Percentiles rank a stretch among this genome's conserved stretches.
Conservation (phyloP, 2,797 vertebrate species). For the Petrocephalus schoutedeni region DNA sequence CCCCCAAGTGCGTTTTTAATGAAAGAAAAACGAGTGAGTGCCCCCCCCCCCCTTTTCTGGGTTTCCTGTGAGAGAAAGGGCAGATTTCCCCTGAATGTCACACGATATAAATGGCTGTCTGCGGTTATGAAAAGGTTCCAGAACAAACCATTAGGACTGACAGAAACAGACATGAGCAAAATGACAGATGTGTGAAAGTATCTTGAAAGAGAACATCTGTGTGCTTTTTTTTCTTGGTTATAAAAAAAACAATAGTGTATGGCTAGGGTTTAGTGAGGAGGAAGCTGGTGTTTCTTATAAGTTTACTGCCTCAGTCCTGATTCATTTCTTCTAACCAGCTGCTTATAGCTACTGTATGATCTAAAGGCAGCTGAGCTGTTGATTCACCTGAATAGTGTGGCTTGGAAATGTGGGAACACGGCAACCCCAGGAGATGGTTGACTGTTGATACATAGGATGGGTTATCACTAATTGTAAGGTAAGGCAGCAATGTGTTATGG, state of each 20-base stretch:
- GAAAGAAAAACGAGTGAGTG: not conserved
- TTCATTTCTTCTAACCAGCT: not conserved
- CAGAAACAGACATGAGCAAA: conserved; percentile 17
- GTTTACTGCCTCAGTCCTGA: not conserved
- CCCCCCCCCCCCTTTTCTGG: not conserved
- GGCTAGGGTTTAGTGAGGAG: not conserved
- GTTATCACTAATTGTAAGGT: not conserved
- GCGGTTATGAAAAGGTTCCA: conserved; percentile 27
- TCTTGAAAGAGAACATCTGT: conserved; percentile 16
- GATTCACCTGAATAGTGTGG: not conserved
- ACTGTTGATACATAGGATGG: not conserved
- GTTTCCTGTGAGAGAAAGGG: not conserved
- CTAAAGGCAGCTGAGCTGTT: not conserved
- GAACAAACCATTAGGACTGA: not conserved
- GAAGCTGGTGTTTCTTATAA: not conserved
- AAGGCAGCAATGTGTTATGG: not conserved
- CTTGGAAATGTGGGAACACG: not conserved
- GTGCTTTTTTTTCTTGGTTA: not conserved
- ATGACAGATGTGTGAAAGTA: conserved; percentile 27
- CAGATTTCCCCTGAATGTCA: not conserved
- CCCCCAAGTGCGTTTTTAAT: conserved; percentile 8
- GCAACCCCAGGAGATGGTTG: not conserved
- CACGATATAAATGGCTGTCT: not conserved
- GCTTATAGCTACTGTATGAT: not conserved
- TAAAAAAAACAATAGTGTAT: not conserved